Base-by-base conservation (phyloP, 2,113 vertebrate genomes). In the Stictonetta naevosa region DNA sequence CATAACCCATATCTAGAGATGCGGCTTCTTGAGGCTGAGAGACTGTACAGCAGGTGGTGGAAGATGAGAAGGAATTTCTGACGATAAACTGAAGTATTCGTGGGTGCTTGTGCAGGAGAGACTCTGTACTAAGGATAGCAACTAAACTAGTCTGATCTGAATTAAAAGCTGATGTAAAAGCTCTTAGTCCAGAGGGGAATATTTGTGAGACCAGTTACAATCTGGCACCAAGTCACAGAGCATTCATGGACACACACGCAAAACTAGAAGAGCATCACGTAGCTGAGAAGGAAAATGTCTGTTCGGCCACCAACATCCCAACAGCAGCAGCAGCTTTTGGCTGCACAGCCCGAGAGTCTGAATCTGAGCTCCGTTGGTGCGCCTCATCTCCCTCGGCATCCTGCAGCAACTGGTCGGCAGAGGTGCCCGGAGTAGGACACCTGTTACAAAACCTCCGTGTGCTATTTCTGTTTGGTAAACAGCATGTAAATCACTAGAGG, bases 321-420 rank as follows among this genome's bases (percentile, higher is more conserved):
- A 59, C 52, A 90, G 56, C 8, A 75, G 62, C 53, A 66, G 46
- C 40, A 88, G 50, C 79, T 83, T 83, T 81, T 75, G 80, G 73
- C 78, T 55, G 20, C 7, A 0, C 7, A 34, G 36, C 0, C 0
- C 31, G 2, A 2, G 34, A 55, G 23, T 34, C 29, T 73, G 46
- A 46, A 42, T 73, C 25, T 13, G 50, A 18, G 48, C 40, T 53
- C 36, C 0, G 0, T 69, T 72, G 11, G 0, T 2, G 11, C 42
- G 62, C 50, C 59, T 59, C 18, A 15, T 0, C 50, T 59, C 67
- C 3, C 0, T 21, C 36, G 19, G 0, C 66, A 22, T 67, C n/a
- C 76, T 31, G 42, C 40, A 79, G 40, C 42, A 13, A 3, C 0
- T 0, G 13, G 63, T 59, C 56, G 2, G 1, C 6, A 29, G 79